Evolutionary conservation across 2,888 invertebrate genomes (phyloP).

Genomic region (Plemyria rubiginata): DNA sequence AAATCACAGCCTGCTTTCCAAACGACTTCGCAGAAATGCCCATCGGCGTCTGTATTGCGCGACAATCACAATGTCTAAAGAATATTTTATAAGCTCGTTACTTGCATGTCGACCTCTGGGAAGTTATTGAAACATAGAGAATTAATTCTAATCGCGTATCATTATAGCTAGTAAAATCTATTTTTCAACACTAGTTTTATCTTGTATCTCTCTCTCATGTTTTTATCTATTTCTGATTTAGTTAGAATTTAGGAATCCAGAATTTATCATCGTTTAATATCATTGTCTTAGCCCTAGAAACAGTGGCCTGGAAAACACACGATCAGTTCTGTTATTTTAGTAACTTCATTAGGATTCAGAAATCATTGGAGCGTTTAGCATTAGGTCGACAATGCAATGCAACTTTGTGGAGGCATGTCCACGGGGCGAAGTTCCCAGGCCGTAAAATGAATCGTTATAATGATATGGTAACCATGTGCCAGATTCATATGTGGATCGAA

Average conservation of each 20-base stretch:
- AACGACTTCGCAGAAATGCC: conserved; percentile 81
- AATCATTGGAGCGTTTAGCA: conserved; percentile 54
- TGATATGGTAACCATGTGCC: conserved; percentile 66
- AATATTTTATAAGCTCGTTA: conserved; percentile 73
- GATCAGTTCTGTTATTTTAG: conserved; percentile 28
- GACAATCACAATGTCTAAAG: conserved; percentile 70
- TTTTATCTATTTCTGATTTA: background rate
- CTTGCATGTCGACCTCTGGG: conserved; percentile 61
- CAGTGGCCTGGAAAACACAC: conserved; percentile 21
- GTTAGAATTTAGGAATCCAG: background rate
- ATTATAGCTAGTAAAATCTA: conserved; percentile 24
- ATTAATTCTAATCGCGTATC: conserved; percentile 57
- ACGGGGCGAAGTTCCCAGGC: conserved; percentile 62
- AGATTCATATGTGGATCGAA: conserved; percentile 60
- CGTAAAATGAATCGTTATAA: conserved; percentile 61
- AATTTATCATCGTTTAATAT: conserved; percentile 6
- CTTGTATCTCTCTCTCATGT: background rate
- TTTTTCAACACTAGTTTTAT: background rate
- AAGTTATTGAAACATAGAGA: conserved; percentile 57
- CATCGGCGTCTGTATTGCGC: conserved; percentile 77
- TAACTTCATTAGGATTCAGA: conserved; percentile 57
- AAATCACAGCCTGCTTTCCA: conserved; percentile 85
- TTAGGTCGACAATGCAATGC: conserved; percentile 49
- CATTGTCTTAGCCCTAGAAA: conserved; percentile 23
- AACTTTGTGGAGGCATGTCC: conserved; percentile 51